A percentile compares a stretch with the other conserved stretches of the same genome.
These are phyloP conservation scores for Therioaphis trifolii DNA, from an alignment of 2,888 invertebrate species.

Conservation along the genomic window DNA sequence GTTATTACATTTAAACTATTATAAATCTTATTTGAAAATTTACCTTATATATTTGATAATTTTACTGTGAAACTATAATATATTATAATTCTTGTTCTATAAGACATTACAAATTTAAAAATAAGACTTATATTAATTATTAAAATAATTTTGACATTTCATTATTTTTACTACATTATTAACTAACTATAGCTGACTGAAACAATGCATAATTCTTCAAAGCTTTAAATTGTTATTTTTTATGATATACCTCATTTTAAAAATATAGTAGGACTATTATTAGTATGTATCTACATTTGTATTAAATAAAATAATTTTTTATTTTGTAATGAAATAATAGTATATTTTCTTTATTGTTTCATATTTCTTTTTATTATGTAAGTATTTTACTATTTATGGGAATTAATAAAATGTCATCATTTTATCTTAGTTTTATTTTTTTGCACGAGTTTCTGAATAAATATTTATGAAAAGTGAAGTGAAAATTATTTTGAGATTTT, in stretches of 20 bases:
- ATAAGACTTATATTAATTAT: not conserved
- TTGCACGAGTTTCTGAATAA: conserved; percentile 17
- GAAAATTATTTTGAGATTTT: not conserved
- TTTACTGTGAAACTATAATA: conserved; percentile 11
- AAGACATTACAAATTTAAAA: conserved; percentile 15
- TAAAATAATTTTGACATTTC: not conserved
- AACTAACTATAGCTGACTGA: not conserved
- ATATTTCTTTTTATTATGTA: not conserved
- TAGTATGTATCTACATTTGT: not conserved
- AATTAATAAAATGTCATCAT: conserved; percentile 1
- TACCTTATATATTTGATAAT: not conserved
- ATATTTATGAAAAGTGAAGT: not conserved
- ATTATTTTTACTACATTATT: not conserved
- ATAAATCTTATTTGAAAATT: not conserved
- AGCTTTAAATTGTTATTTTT: no score
- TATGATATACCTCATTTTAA: not conserved
- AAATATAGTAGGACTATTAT: not conserved
- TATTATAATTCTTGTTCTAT: not conserved
- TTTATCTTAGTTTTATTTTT: no score
- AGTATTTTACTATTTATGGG: not conserved
- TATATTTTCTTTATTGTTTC: not conserved
- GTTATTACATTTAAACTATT: no score
- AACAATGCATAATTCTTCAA: not conserved
- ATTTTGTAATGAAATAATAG: not conserved
- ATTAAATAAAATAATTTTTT: not conserved